Evolutionary conservation across 1,140 invertebrate genomes (phyloP).

Genomic region (Helicorthomorpha holstii): DNA sequence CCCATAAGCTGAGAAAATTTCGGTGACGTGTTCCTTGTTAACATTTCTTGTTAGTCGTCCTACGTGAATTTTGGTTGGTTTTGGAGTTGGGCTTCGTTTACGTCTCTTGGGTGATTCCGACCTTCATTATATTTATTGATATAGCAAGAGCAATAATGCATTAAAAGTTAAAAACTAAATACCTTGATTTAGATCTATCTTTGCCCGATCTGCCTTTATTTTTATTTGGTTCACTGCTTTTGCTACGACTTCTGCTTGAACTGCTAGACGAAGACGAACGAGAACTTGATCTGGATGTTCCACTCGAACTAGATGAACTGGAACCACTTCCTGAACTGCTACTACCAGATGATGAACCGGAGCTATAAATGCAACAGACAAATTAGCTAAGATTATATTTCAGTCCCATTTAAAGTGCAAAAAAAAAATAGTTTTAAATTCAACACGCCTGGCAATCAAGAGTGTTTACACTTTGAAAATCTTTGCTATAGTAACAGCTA

Average conservation of each 20-base stretch:
- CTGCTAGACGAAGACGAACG: conserved; percentile 13
- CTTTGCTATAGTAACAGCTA: conserved; percentile 1
- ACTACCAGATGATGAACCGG: conserved; percentile 40
- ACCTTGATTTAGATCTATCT: conserved; percentile 5
- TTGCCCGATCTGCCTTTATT: conserved; percentile 29
- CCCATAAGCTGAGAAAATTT: conserved; percentile 90
- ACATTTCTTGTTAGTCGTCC: conserved; percentile 82
- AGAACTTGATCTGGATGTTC: conserved; percentile 31
- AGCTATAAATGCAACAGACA: conserved; percentile 49
- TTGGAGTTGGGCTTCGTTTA: conserved; percentile 55
- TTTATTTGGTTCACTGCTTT: conserved; percentile 31
- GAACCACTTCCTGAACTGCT: conserved; percentile 32
- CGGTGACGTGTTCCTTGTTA: conserved; percentile 70
- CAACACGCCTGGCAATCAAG: background rate
- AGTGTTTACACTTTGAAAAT: conserved; percentile 1
- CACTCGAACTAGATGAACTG: conserved; percentile 13
- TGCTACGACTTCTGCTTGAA: conserved; percentile 21
- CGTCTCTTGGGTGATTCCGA: conserved; percentile 28
- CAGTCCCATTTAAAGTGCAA: background rate
- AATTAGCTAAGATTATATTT: conserved; percentile 21
- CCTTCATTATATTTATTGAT: conserved; percentile 8
- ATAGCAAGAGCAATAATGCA: background rate
- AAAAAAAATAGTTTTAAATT: background rate
- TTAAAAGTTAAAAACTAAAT: background rate
- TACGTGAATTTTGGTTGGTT: conserved; percentile 80